Evolutionary conservation across 2,797 vertebrate genomes (phyloP).

Genomic region (Lepilemur septentrionalis): DNA sequence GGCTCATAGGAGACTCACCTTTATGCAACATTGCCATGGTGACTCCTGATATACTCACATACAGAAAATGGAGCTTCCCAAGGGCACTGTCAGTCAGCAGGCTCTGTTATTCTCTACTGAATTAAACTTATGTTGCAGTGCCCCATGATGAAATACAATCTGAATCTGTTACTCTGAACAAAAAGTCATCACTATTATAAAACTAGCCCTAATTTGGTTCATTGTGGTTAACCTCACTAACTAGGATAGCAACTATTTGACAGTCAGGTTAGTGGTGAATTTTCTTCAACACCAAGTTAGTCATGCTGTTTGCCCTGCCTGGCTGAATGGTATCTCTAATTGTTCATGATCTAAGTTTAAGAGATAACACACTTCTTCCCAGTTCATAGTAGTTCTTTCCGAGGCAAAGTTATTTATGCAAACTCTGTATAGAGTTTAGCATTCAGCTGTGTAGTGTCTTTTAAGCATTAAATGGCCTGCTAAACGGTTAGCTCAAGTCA

Average conservation of each 20-base stretch:
- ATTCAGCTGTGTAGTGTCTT: accelerated
- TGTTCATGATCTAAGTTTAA: background rate
- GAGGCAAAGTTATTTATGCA: background rate
- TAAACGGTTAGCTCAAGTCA: background rate
- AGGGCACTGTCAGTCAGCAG: accelerated
- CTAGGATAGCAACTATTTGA: background rate
- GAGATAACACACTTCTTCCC: background rate
- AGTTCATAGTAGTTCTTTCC: background rate
- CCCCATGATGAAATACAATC: background rate
- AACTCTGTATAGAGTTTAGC: background rate
- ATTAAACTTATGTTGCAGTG: accelerated
- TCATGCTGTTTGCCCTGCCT: too few relatives aligned
- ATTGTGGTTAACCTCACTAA: background rate
- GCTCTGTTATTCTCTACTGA: background rate
- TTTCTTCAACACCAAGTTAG: background rate
- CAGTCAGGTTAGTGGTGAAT: background rate
- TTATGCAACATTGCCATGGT: background rate
- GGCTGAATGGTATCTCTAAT: background rate
- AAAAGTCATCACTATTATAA: background rate
- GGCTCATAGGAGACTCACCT: background rate
- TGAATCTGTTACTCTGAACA: background rate
- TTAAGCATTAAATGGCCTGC: background rate
- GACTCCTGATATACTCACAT: background rate
- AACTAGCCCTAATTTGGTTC: background rate
- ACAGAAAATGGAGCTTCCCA: too few relatives aligned